These are phyloP conservation scores for Augochlora pura DNA, from an alignment of 1,140 invertebrate species.

Conservation along the genomic window DNA sequence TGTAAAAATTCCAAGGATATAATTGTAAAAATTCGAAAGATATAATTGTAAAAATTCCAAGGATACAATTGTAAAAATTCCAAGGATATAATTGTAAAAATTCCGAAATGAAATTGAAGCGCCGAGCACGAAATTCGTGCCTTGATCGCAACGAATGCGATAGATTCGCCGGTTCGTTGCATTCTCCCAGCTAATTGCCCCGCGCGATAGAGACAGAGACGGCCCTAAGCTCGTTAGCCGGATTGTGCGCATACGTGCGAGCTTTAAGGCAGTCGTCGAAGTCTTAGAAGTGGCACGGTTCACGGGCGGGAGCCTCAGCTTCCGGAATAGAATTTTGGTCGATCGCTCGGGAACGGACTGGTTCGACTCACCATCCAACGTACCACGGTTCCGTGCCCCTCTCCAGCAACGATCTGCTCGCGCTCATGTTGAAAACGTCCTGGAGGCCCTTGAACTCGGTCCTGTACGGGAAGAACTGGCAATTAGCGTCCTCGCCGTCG, in stretches of 20 bases:
- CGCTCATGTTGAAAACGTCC: slow-evolving; percentile 90
- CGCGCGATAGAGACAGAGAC: neutral
- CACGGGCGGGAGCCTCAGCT: neutral
- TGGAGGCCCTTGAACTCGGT: slow-evolving; percentile 89
- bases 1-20: no score
- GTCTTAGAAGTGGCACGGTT: slow-evolving; percentile 17
- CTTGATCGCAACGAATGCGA: neutral
- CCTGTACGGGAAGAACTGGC: slow-evolving; percentile 96
- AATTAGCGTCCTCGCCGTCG: slow-evolving; percentile 82
- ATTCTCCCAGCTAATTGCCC: slow-evolving; percentile 20
- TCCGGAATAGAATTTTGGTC: neutral
- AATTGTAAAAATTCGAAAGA: no score
- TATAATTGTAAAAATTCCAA: no score
- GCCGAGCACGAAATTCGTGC: no score
- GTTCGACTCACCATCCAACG: slow-evolving; percentile 88
- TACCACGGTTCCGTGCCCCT: slow-evolving; percentile 90
- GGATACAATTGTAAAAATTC: no score
- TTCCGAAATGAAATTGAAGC: no score
- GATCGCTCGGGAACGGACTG: neutral
- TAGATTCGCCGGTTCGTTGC: neutral
- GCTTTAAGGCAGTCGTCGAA: slow-evolving; percentile 41
- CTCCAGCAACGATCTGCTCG: slow-evolving; percentile 83
- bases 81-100: neutral
- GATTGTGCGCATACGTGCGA: slow-evolving; percentile 31
- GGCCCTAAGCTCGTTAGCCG: slow-evolving; percentile 35